Base-by-base conservation (phyloP, 1,140 invertebrate genomes). In the Anoplophora glabripennis region DNA sequence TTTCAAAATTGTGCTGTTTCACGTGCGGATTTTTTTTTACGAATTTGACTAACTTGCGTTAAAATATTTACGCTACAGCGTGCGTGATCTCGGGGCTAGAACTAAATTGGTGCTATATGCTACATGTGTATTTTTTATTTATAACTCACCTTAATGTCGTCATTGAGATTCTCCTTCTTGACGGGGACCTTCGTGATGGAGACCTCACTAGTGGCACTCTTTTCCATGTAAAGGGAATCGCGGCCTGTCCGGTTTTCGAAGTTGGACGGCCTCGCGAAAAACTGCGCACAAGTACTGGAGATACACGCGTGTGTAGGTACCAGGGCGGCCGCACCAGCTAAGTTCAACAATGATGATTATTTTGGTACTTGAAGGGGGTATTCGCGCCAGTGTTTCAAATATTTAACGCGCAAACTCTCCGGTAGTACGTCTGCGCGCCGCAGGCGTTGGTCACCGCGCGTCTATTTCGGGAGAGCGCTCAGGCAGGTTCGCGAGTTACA, bases 121-220 rank as follows among this genome's bases (percentile, higher is more conserved):
- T 4, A n/a, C 10, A 42, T 42, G 12, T 1, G 41, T 15, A 47
- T 28, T 47, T 11, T 28, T 34, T 21, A 8, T 21, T 18, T 44
- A 7, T 12, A 52, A 17, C 37, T 61, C 53, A 69, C 67, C 57
- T 69, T 67, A 46, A 69, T 69, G 40, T 69, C 65, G 37, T 69
- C 65, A 45, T 59, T 63, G 11, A 65, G 54, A 36, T 33, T 59
- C 17, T 67, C 56, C 40, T 69, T 69, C 37, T 67, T 69, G 1
- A 65, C 46, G 8, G 60, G 12, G 21, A 69, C 48, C 51, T 65
- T 67, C 18, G 58, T 53, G 36, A 63, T 57, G 17, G 63, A 51
- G 34, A 63, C 62, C 42, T 65, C 45, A 34, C 49, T 57, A 12
- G 36, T 33, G 28, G 44, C 48, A 56, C 54, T 38, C 61, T 65